phyloP scores from a whole-genome alignment of 2,797 vertebrate genomes.

The Tokudaia muenninki region DNA sequence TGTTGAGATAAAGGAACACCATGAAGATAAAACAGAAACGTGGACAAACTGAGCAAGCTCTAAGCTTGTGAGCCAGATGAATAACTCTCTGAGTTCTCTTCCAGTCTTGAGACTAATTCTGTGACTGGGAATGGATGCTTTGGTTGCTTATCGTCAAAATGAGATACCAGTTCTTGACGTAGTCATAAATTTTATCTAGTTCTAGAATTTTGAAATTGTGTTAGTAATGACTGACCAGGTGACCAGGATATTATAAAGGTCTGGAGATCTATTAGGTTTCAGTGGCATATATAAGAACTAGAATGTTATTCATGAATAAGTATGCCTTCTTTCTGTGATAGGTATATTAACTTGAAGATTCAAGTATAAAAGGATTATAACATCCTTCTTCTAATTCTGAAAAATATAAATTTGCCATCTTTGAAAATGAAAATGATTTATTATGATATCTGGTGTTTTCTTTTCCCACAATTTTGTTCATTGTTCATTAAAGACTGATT shows the following conservation, averaged over 20 bases:
- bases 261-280: background rate
- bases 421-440: background rate
- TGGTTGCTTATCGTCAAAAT: background rate
- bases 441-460: background rate
- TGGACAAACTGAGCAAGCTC: background rate
- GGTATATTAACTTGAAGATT: constrained; percentile 1
- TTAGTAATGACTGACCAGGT: background rate
- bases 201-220: constrained; percentile 40
- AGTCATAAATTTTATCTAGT: background rate
- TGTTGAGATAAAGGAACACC: background rate
- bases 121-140: background rate
- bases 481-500: background rate
- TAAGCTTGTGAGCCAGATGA: background rate
- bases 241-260: background rate
- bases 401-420: background rate
- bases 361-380: background rate
- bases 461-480: background rate
- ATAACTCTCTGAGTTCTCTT: background rate
- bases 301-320: background rate
- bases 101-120: constrained; percentile 19
- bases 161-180: background rate
- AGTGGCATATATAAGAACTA: background rate
- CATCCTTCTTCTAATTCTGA: background rate
- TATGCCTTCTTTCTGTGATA: background rate
- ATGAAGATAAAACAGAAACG: background rate